phyloP scores from a whole-genome alignment of 2,888 invertebrate genomes.

The Noctua comes region DNA sequence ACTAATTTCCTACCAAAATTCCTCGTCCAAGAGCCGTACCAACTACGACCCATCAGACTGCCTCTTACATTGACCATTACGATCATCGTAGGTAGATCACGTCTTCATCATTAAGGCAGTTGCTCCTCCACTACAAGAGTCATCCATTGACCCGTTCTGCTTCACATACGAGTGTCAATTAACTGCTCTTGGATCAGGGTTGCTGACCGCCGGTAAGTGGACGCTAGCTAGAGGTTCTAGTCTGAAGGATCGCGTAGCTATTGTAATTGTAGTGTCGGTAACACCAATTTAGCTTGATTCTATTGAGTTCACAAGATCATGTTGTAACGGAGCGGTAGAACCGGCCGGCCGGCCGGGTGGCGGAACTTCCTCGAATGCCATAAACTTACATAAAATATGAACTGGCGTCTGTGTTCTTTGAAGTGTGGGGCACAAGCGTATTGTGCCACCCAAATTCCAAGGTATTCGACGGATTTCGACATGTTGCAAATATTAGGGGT shows the following conservation, averaged over 20 bases:
- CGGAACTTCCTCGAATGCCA: background rate
- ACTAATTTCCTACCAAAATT: background rate
- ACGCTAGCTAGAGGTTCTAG: background rate
- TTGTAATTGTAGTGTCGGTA: background rate
- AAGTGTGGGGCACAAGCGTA: background rate
- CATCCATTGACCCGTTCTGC: slow-evolving; percentile 19
- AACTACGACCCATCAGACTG: background rate
- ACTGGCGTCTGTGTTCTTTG: background rate
- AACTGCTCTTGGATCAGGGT: slow-evolving; percentile 7
- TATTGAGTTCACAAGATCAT: background rate
- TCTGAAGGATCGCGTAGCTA: slow-evolving; percentile 10
- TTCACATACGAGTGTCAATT: slow-evolving; percentile 10
- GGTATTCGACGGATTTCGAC: background rate
- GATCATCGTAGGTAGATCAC: background rate
- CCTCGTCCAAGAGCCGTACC: background rate
- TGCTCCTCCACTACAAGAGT: slow-evolving; percentile 14
- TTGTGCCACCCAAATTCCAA: background rate
- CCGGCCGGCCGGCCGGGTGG: no score
- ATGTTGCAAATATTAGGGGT: no score
- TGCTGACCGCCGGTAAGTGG: background rate
- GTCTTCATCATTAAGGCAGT: slow-evolving; percentile 25
- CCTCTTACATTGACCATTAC: no score
- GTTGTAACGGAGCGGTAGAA: background rate
- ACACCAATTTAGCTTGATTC: background rate
- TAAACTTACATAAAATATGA: background rate